These are phyloP conservation scores for Trachelipus rathkii DNA, from an alignment of 1,140 invertebrate genomes.

Conservation along the genomic window DNA sequence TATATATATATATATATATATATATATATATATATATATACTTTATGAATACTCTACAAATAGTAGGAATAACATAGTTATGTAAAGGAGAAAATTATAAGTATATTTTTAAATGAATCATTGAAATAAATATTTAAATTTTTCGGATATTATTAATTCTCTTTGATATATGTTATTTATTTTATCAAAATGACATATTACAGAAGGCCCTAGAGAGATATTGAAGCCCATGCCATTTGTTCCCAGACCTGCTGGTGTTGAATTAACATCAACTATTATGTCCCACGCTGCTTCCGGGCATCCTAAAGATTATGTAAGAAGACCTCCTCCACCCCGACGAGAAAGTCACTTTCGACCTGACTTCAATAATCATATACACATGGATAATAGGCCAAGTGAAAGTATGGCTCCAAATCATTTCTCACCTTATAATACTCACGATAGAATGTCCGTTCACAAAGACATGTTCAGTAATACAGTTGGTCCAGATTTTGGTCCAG, in stretches of 20 bases:
- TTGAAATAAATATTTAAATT: too few species aligned
- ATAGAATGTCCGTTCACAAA: conserved; percentile 12
- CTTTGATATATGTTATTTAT: too few species aligned
- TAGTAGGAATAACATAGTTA: too few species aligned
- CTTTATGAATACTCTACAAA: too few species aligned
- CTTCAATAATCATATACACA: neutral
- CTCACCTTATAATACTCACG: neutral
- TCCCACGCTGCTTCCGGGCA: neutral
- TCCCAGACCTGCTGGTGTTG: conserved; percentile 31
- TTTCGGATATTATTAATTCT: too few species aligned
- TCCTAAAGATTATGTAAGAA: neutral
- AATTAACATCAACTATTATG: conserved; percentile 26
- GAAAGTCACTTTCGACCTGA: neutral
- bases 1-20: too few species aligned
- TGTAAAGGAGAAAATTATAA: too few species aligned
- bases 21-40: too few species aligned
- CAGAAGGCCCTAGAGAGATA: conserved; percentile 14
- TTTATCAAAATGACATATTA: neutral
- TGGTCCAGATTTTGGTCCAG: conserved; percentile 43
- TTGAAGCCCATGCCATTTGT: conserved; percentile 41
- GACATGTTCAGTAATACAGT: conserved; percentile 40
- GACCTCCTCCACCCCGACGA: neutral
- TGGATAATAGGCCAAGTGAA: neutral
- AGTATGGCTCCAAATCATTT: neutral
- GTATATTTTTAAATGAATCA: too few species aligned